Conservation (phyloP, 1,140 invertebrate species). For the Hycleus cichorii region DNA sequence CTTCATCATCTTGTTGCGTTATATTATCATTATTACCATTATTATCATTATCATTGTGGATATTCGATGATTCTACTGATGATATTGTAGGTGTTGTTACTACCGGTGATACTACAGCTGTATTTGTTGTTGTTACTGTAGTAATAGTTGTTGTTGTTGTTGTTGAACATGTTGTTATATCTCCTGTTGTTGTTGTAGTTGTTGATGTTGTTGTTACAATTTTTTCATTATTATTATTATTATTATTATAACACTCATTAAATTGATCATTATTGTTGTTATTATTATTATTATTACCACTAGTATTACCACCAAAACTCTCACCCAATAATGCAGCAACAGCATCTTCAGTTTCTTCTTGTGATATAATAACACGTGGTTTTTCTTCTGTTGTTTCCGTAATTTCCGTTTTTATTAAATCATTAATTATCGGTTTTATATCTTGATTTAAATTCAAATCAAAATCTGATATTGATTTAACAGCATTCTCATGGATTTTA, state of each 20-base stretch:
- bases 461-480: conserved; percentile 64
- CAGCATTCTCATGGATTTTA: conserved; percentile 69
- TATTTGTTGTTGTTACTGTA: too few species aligned
- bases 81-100: too few species aligned
- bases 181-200: conserved; percentile 18
- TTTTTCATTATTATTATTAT: conserved; percentile 33
- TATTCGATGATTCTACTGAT: too few species aligned
- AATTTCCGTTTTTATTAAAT: conserved; percentile 5
- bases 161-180: background rate
- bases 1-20: conserved; percentile 63
- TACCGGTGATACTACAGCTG: too few species aligned
- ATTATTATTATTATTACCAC: conserved; percentile 29
- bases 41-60: background rate
- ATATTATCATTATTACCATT: conserved; percentile 45
- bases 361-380: conserved; percentile 74
- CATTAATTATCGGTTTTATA: conserved; percentile 36
- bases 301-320: conserved; percentile 56
- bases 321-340: conserved; percentile 79
- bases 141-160: too few species aligned
- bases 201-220: conserved; percentile 23
- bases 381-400: conserved; percentile 48
- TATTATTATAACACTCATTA: conserved; percentile 45
- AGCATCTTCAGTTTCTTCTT: conserved; percentile 87
- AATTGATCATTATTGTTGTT: conserved; percentile 32
- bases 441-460: conserved; percentile 36